Base-by-base conservation (phyloP, 2,113 vertebrate genomes). In the Grallaria varia region DNA sequence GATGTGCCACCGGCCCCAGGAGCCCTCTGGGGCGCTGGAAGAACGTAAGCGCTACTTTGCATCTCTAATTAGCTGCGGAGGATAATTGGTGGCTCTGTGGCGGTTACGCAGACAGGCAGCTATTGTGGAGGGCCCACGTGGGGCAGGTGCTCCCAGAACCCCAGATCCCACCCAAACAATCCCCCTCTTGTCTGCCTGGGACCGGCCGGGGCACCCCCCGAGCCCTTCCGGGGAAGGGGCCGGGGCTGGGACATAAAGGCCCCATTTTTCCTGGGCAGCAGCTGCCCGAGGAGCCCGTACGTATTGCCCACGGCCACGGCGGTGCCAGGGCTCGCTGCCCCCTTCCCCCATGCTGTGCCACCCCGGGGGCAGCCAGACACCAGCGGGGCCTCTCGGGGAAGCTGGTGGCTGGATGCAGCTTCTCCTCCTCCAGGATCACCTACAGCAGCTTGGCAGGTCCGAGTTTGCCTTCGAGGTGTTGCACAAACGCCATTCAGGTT, bases 111-210 rank as follows among this genome's bases (percentile, higher is more conserved):
- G 94, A 97, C 81, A 97, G 95, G 75, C 69, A 92, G 92, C 79
- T 91, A 95, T 96, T 97, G 97, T 97, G 94, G 93, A 97, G 89
- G 47, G 80, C 74, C 68, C 1, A 92, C 45, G 6, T 6, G 8
- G 95, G 86, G 96, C 96, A 96, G 97, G 96, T 97, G 97, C 95
- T 91, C 93, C 80, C 95, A 96, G 90, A 89, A 85, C 45, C 85
- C 85, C 73, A n/a, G 76, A 93, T 90, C 94, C 71, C 90, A 89
- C 86, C 45, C 5, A 85, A 93, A 97, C 97, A 97, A 97, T 94
- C 66, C 92, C 86, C 72, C 45, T 60, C 94, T 97, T 97, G 96
- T 97, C 89, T 79, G 95, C 83, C 92, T 24, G 37, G 9, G 81
- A 58, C 75, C 9, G 27, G 89, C 87, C 92, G 56, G 89, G 91